These are phyloP conservation scores for Nezara viridula DNA, from an alignment of 2,888 invertebrate species.

Conservation along the genomic window DNA sequence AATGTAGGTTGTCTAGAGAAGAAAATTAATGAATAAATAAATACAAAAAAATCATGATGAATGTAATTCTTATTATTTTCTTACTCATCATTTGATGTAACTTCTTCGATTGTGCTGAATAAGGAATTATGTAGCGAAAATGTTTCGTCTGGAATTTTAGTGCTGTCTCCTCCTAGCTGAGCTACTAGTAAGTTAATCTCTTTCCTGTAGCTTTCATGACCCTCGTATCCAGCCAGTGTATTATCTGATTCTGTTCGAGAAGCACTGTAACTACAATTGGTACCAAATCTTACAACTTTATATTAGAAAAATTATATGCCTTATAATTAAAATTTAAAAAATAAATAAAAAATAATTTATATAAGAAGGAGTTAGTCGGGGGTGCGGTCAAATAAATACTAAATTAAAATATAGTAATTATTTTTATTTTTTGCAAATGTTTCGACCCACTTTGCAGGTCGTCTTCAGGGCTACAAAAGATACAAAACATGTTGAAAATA, in stretches of 20 bases:
- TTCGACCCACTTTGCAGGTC: too few relatives aligned
- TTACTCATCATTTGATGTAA: conserved; percentile 22
- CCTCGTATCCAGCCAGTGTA: conserved; percentile 58
- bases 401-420: too few relatives aligned
- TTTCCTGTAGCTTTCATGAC: conserved; percentile 64
- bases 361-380: too few relatives aligned
- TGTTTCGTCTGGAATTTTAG: conserved; percentile 61
- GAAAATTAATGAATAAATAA: not conserved
- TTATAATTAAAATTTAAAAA: too few relatives aligned
- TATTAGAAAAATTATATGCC: not conserved
- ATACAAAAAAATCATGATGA: not conserved
- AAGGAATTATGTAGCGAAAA: conserved; percentile 61
- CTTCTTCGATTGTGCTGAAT: conserved; percentile 60
- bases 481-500: too few relatives aligned
- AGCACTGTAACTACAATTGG: conserved; percentile 60
- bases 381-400: too few relatives aligned
- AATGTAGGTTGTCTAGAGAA: not conserved
- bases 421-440: too few relatives aligned
- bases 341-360: too few relatives aligned
- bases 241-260: conserved; percentile 61
- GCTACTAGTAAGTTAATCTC: conserved; percentile 65
- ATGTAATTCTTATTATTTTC: not conserved
- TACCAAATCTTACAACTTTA: not conserved
- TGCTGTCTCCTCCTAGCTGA: conserved; percentile 63
- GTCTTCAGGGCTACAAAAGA: too few relatives aligned